Percentiles rank a stretch among this genome's conserved stretches.
Conservation (phyloP, 1,140 invertebrate genomes). For the Tigriopus japonicus region DNA sequence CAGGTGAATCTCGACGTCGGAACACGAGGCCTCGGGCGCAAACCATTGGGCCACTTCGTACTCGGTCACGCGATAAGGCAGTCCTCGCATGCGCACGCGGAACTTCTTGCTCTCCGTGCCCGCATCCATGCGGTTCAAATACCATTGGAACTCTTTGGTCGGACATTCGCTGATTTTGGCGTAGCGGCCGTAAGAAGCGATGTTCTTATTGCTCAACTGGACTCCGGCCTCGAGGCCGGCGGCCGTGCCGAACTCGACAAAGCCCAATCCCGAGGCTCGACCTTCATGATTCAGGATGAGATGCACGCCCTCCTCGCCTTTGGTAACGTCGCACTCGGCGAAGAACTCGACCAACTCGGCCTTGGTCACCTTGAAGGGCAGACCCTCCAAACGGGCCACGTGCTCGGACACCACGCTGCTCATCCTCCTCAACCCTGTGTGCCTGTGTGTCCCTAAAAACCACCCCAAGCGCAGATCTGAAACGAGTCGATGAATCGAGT, state of each 20-base stretch:
- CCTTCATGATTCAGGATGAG: neutral
- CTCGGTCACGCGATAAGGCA: neutral
- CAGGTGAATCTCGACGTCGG: neutral
- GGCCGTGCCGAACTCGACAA: too few relatives aligned
- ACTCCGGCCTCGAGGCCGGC: too few relatives aligned
- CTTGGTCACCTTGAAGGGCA: neutral
- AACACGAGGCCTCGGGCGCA: neutral
- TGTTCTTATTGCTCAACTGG: too few relatives aligned
- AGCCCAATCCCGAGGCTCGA: neutral
- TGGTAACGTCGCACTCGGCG: neutral
- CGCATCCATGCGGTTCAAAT: too few relatives aligned
- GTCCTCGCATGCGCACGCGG: neutral
- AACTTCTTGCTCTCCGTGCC: neutral
- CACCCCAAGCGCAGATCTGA: too few relatives aligned
- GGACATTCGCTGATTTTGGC: too few relatives aligned
- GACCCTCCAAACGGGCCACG: neutral
- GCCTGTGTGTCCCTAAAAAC: too few relatives aligned
- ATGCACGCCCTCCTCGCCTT: neutral
- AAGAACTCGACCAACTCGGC: neutral
- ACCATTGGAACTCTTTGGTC: too few relatives aligned
- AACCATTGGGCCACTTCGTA: neutral
- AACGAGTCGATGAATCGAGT: too few relatives aligned
- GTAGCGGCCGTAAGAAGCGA: too few relatives aligned
- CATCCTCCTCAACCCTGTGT: too few relatives aligned
- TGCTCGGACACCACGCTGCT: too few relatives aligned